Base-by-base conservation (phyloP, 2,888 invertebrate species). In the Lagria hirta region DNA sequence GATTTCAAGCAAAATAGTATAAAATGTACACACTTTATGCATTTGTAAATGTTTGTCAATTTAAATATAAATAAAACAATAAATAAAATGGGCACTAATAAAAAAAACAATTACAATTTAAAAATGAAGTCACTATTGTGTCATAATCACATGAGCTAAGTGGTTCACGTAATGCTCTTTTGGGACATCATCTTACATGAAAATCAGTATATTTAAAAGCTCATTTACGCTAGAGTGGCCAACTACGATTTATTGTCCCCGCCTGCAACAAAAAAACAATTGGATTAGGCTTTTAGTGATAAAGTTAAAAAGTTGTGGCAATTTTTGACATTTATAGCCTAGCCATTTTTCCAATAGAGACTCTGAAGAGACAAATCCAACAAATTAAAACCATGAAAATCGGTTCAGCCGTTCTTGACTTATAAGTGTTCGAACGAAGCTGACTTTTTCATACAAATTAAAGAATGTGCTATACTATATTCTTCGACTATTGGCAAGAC, bases 91-190 rank as follows among this genome's bases (percentile, higher is more conserved):
- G 35, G 36, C 41, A 41, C 46, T 55, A 58, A 57, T 54, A 55
- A 43, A 55, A 57, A 55, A 55, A 56, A 57, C 54, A 53, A 55
- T 54, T 26, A 22, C 58, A 55, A 55, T n/a, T n/a, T 54, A 57
- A 48, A 54, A 52, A 42, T 24, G 49, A 57, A 58, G 56, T 60
- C 56, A 46, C 46, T 46, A 42, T 57, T 43, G 52, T 57, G 54
- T 55, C 54, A 54, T 53, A 58, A 61, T 62, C 62, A 61, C 62
- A 61, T 58, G 55, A 54, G 52, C 58, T 60, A 60, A 52, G 48
- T 49, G 48, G 43, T 52, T 35, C 48, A 43, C 43, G 32, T 27
- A 38, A 40, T 28, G 12, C 24, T 4, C 5, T 44, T 43, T 33
- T 42, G 43, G 43, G 46, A 43, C 43, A 27, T 46, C 42, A 33